These are phyloP conservation scores for Melanerpes aurifrons DNA, from an alignment of 2,113 vertebrate species.

Conservation along the genomic window DNA sequence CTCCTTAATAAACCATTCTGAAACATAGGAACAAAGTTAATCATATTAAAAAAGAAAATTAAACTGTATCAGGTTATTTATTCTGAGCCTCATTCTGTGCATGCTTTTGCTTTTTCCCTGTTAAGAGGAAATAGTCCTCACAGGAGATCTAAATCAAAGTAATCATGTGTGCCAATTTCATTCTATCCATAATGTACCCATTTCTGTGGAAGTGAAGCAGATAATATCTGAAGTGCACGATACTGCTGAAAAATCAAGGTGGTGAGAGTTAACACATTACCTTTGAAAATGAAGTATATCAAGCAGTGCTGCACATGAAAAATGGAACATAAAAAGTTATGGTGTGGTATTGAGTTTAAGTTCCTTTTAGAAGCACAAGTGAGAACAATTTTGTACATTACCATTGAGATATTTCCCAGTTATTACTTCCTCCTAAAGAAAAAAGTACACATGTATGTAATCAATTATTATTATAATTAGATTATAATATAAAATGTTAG, in stretches of 20 bases:
- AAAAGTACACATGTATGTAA: constrained; percentile 18
- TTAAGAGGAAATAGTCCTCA: neutral
- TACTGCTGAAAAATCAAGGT: neutral
- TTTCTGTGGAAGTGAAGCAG: constrained; percentile 36
- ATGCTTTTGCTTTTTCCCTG: neutral
- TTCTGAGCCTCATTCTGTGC: neutral
- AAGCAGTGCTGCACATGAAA: constrained; percentile 75
- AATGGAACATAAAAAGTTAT: constrained; percentile 65
- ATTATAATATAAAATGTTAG: neutral
- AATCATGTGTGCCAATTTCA: neutral
- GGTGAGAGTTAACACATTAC: constrained; percentile 67
- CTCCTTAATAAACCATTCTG: neutral
- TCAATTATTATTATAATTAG: neutral
- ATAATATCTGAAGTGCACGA: neutral
- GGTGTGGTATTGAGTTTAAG: neutral
- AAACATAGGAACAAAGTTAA: neutral
- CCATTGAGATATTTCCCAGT: constrained; percentile 82
- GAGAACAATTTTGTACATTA: constrained; percentile 58
- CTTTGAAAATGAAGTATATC: constrained; percentile 82
- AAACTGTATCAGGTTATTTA: neutral
- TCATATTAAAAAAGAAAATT: neutral
- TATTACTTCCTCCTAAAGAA: constrained; percentile 81
- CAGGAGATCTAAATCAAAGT: neutral
- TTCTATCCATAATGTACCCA: neutral
- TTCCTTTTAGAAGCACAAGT: neutral